phyloP scores from a whole-genome alignment of 2,888 invertebrate genomes.

The Hemicrepidius hirtus region DNA sequence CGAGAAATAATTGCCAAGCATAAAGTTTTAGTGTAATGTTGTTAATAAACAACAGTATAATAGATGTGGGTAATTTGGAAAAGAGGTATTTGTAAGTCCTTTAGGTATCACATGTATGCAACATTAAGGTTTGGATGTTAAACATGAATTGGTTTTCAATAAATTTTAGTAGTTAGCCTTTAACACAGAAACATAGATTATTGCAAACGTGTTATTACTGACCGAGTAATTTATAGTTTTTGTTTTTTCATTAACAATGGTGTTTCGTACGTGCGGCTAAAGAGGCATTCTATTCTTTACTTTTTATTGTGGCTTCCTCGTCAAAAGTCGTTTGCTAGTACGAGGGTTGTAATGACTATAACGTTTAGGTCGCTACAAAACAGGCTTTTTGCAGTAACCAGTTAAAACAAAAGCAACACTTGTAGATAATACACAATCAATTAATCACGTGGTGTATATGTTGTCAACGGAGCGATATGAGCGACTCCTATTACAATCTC shows the following conservation, averaged over 20 bases:
- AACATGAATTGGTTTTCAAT: no score
- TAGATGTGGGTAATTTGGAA: no score
- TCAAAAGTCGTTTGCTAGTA: slow-evolving; percentile 29
- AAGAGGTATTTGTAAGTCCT: no score
- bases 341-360: slow-evolving; percentile 34
- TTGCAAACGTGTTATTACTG: slow-evolving; percentile 1
- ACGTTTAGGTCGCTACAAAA: slow-evolving; percentile 44
- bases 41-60: no score
- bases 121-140: no score
- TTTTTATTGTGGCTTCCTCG: slow-evolving; percentile 15
- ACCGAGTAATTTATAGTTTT: slow-evolving; percentile 1
- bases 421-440: slow-evolving; percentile 62
- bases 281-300: slow-evolving; percentile 14
- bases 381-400: slow-evolving; percentile 48
- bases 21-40: no score
- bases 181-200: neutral
- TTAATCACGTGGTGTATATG: slow-evolving; percentile 62
- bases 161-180: no score
- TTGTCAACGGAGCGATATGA: slow-evolving; percentile 59
- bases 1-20: no score
- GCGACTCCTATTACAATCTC: slow-evolving; percentile 60
- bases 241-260: neutral
- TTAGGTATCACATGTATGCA: no score
- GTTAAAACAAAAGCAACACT: slow-evolving; percentile 57
- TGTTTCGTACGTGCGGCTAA: neutral